Evolutionary conservation across 2,113 vertebrate genomes (phyloP), one percentile per base, ranked within the genome.

Genomic region (Trematocara marginatum): DNA sequence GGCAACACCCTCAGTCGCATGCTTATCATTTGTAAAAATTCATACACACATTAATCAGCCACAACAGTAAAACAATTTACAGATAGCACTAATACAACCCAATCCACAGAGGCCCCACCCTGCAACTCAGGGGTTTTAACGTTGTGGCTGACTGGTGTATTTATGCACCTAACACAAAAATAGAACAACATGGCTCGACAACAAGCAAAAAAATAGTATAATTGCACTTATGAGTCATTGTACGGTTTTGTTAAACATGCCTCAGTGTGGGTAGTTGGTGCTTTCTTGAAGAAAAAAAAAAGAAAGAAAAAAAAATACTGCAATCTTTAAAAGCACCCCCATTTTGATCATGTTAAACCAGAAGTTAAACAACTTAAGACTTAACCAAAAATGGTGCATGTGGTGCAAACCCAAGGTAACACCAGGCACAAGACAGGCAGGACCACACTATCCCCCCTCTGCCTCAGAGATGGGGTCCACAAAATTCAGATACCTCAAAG

Each of bases 221-320:
- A 99, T 99, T 99, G 98, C 99, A 99, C 99, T 99, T 99, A 96
- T 96, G 94, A 96, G 95, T 94, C 91, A 94, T 94, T 96, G 95
- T 91, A 96, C 84, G 91, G 89, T 94, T 95, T 92, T 96, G 93
- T 94, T 94, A 94, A 94, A 95, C 93, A 95, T 95, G 93, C 93
- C 87, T 94, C 92, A 88, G 94, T 87, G 93, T 93, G 90, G 83
- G 90, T 94, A 90, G 90, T 91, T 90, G 90, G 92, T 94, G 95
- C 94, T 10, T 80, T 91, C 84, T 84, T 88, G 1, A 10, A 64
- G 87, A 84, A 66, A 64, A 92, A 0, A 34, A 34, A 34, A 18
- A 18, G 1, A 34, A 61, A 59, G 2, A 11, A 64, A 88, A 64
- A 88, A 66, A 66, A 92, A 96, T 93, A 97, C 95, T 97, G 96